phyloP scores from a whole-genome alignment of 1,140 invertebrate species.

The Zophobas atratus region DNA sequence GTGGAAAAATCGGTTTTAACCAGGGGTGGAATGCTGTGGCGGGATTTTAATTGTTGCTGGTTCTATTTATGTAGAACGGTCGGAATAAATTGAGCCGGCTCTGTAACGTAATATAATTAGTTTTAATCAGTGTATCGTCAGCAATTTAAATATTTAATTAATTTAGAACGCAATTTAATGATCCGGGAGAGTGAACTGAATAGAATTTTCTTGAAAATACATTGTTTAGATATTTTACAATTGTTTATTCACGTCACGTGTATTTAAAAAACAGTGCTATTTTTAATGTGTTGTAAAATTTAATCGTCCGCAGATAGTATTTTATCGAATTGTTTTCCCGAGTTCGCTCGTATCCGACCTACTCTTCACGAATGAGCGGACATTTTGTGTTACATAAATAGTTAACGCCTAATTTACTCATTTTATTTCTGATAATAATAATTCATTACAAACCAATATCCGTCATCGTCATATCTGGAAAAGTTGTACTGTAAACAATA shows the following conservation, averaged over 20 bases:
- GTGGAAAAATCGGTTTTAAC: constrained; percentile 24
- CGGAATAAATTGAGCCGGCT: constrained; percentile 24
- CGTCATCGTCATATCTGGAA: not conserved
- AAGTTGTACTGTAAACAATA: not conserved
- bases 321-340: constrained; percentile 28
- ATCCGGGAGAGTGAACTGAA: constrained; percentile 15
- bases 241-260: constrained; percentile 38
- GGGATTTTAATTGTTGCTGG: constrained; percentile 37
- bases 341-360: not conserved
- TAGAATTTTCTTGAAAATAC: constrained; percentile 22
- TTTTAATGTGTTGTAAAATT: constrained; percentile 41
- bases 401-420: constrained; percentile 22
- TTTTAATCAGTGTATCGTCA: constrained; percentile 42
- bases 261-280: constrained; percentile 36
- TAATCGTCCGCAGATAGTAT: constrained; percentile 33
- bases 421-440: not conserved
- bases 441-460: not conserved
- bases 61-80: constrained; percentile 30
- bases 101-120: constrained; percentile 34
- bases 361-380: not conserved
- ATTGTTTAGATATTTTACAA: constrained; percentile 31
- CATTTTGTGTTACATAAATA: constrained; percentile 26
- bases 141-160: constrained; percentile 44
- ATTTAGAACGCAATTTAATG: constrained; percentile 39
- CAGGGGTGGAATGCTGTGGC: constrained; percentile 20